phyloP scores from a whole-genome alignment of 2,797 vertebrate genomes.

The Pelobates cultripes region DNA sequence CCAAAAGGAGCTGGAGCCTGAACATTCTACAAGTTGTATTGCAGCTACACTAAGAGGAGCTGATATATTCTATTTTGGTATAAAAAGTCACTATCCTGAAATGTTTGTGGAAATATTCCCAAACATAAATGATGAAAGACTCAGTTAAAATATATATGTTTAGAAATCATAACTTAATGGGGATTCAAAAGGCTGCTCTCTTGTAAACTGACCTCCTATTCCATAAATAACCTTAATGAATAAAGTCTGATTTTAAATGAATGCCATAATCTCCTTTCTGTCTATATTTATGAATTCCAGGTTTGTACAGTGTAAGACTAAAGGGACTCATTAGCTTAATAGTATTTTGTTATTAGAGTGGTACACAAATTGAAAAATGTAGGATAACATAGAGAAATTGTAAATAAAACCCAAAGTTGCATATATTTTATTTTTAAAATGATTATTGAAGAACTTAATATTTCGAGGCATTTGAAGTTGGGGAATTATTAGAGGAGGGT shows the following conservation, averaged over 20 bases:
- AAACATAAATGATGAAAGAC: slow-evolving; percentile 10
- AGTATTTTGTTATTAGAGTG: too few species aligned
- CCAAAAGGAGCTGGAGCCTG: too few species aligned
- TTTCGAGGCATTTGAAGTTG: too few species aligned
- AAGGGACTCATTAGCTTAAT: too few species aligned
- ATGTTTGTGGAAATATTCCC: slow-evolving; percentile 20
- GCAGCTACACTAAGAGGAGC: neutral
- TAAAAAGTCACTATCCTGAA: slow-evolving; percentile 2
- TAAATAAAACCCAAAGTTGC: too few species aligned
- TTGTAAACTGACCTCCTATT: slow-evolving; percentile 29
- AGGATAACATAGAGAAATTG: too few species aligned
- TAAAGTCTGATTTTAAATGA: slow-evolving; percentile 39
- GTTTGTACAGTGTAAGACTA: too few species aligned
- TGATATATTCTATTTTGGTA: neutral
- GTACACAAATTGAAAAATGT: too few species aligned
- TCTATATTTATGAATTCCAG: slow-evolving; percentile 6
- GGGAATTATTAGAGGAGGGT: too few species aligned
- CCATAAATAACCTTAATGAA: slow-evolving; percentile 27
- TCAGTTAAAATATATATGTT: neutral
- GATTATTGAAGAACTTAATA: too few species aligned
- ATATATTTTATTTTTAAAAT: too few species aligned
- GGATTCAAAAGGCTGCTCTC: slow-evolving; percentile 30
- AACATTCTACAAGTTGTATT: neutral
- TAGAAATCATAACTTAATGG: neutral
- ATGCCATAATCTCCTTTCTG: slow-evolving; percentile 31